Evolutionary conservation across 2,113 vertebrate species (phyloP).

Genomic region (Ellobius talpinus): DNA sequence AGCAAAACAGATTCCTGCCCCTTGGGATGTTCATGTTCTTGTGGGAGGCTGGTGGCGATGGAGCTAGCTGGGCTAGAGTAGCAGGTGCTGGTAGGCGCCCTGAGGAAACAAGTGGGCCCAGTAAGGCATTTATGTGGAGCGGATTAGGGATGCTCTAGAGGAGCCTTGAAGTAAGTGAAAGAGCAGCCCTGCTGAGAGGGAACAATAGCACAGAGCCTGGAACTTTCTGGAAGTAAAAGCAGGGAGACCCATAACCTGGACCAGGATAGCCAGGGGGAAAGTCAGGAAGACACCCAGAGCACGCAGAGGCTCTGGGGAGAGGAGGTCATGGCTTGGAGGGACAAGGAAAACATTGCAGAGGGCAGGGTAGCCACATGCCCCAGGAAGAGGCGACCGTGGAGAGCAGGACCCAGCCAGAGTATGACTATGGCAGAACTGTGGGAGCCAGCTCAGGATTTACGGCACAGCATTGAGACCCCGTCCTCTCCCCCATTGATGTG

Average conservation of each 20-base stretch:
- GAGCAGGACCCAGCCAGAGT: too few species aligned
- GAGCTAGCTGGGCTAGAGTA: not conserved
- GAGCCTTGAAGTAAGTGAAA: not conserved
- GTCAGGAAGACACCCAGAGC: not conserved
- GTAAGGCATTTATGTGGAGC: not conserved
- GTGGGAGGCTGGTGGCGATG: not conserved
- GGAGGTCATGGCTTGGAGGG: not conserved
- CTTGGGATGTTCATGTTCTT: too few species aligned
- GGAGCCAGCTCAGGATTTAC: not conserved
- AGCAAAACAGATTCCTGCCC: not conserved
- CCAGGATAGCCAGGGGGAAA: not conserved
- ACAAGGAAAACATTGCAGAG: not conserved
- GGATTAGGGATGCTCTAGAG: not conserved
- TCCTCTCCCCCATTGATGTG: not conserved
- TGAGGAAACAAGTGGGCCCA: not conserved
- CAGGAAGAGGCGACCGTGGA: not conserved
- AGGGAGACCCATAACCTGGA: rapidly evolving
- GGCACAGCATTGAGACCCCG: not conserved
- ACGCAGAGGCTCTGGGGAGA: not conserved
- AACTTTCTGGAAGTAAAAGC: not conserved
- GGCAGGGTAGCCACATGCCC: not conserved
- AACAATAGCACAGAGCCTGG: not conserved
- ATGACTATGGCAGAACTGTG: rapidly evolving
- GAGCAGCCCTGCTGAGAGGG: not conserved
- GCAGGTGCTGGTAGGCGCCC: not conserved